Evolutionary conservation across 2,113 vertebrate species (phyloP), one percentile per base, ranked within the genome.

Genomic region (Labrus mixtus): DNA sequence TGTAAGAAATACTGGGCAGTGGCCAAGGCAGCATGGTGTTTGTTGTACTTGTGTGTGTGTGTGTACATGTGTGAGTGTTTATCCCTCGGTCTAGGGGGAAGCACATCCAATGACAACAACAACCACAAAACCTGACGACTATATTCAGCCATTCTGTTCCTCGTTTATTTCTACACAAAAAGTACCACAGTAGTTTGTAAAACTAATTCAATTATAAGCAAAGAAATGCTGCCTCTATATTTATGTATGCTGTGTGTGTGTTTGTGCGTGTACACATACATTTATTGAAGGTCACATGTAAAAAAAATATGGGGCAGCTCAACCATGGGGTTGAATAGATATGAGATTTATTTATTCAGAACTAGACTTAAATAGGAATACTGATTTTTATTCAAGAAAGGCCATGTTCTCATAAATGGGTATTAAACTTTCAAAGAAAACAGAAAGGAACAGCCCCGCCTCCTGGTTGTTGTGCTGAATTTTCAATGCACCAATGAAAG

Each of bases 321-420:
- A 76, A 78, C 80, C 76, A 67, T 71, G 54, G 33, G 8, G 10
- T 22, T 69, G 80, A 82, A 89, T 73, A 74, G 41, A 82, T 80
- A 70, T 70, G 25, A 70, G 22, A 73, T 78, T 63, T 87, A 84
- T 88, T 86, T 80, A 84, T 88, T 88, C 76, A 84, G 53, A 69
- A 46, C 58, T 54, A 8, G 41, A 71, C 70, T 72, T 84, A 68
- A 63, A 61, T 73, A 41, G 65, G 45, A 61, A 53, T 54, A 57
- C 11, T 70, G n/a, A 70, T 19, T 89, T 73, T 72, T 67, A 69
- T 65, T 79, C 50, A 67, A 64, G 54, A 63, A 73, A 80, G 25
- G 3, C 56, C 68, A 68, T 78, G 64, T 81, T 81, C 54, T 37
- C 70, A 56, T 74, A 75, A 68, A 85, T 66, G 16, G 46, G 20